These are phyloP conservation scores for Andrena bucephala DNA, from an alignment of 2,888 invertebrate species.

Conservation along the genomic window DNA sequence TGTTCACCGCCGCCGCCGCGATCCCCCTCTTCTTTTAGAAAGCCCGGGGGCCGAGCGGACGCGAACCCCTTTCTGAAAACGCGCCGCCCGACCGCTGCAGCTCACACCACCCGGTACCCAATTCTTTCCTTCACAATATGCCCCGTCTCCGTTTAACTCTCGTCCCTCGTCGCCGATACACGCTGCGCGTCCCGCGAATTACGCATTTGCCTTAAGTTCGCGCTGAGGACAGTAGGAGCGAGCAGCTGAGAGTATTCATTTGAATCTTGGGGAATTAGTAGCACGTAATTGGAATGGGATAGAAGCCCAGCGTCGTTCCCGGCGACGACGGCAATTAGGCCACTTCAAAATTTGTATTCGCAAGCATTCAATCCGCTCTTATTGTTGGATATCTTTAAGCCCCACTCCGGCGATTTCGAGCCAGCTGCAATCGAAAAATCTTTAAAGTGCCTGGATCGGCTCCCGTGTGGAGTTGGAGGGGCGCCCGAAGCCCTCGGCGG, in stretches of 20 bases:
- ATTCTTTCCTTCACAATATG: constrained; percentile 79
- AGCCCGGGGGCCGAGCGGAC: constrained; percentile 62
- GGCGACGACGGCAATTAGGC: no score
- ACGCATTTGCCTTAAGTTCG: no score
- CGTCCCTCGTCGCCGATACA: not conserved
- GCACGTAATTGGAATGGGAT: no score
- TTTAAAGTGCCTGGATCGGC: constrained; percentile 52
- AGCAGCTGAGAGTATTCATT: no score
- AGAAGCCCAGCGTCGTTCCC: no score
- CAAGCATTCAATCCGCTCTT: no score
- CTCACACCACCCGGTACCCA: constrained; percentile 63
- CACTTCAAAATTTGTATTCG: no score
- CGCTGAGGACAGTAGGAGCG: no score
- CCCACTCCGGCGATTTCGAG: not conserved
- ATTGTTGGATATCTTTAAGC: no score
- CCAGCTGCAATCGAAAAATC: constrained; percentile 15
- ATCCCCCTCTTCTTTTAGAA: constrained; percentile 44
- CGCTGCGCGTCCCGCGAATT: no score
- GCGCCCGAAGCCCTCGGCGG: constrained; percentile 38
- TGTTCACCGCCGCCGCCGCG: constrained; percentile 55
- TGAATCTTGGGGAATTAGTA: no score
- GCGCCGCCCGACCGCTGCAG: constrained; percentile 30
- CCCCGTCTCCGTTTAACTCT: not conserved
- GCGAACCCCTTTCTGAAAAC: constrained; percentile 72
- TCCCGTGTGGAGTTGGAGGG: constrained; percentile 7